Base-by-base conservation (phyloP, 2,113 vertebrate genomes). In the Thinocorus orbignyianus region DNA sequence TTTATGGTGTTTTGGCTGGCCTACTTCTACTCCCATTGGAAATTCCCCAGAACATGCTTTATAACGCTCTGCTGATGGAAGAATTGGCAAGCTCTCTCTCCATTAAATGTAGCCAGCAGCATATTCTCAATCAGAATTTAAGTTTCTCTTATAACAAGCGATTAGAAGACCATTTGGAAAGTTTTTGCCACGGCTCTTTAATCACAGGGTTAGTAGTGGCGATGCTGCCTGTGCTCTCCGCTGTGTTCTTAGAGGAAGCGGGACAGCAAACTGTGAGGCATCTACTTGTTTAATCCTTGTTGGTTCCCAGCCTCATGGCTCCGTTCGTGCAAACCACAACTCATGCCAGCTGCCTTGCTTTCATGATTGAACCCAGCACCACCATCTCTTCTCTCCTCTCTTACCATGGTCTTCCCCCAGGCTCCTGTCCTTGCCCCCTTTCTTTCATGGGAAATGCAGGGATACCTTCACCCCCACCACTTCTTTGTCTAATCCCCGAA, bases 21-120 rank as follows among this genome's bases (percentile, higher is more conserved):
- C 83, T 95, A 86, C 70, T 96, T 97, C 89, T 90, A 41, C 17
- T 88, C 52, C 85, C 31, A 6, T 37, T 96, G 92, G 78, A 96
- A 81, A 86, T 92, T 87, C 76, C 91, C 57, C 64, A 92, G 90
- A 88, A 90, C 19, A 65, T 6, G 3, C 64, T 82, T 81, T 74
- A 19, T 70, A 90, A 87, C 2, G 35, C 81, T 76, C 31, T 74
- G 69, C 85, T 92, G 86, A 86, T 91, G 54, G 81, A 93, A 78
- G 55, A 77, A 87, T 35, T 89, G 85, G 84, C 78, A 90, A 80
- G 48, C 28, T 81, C 17, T 49, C 23, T 88, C 17, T 71, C 70
- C 58, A 20, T 48, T 71, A 92, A 87, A 62, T 41, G 51, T 35
- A 94, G 78, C 81, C 64, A 88, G 70, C 24, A 64, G 57, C 51